phyloP scores from a whole-genome alignment of 1,140 invertebrate genomes.

The Drosophila dunni region DNA sequence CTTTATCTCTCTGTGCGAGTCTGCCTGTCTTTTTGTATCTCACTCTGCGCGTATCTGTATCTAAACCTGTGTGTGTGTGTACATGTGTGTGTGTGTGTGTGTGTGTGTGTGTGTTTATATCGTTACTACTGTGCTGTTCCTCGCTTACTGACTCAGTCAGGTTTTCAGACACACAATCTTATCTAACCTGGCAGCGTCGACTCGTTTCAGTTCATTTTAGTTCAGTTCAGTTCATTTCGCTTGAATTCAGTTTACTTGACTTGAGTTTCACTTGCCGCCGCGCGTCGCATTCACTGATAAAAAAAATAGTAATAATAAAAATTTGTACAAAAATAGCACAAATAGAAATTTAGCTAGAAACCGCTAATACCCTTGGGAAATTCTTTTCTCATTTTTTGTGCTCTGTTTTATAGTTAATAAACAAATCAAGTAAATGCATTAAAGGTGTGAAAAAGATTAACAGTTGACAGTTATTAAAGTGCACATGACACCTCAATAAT shows the following conservation, averaged over 20 bases:
- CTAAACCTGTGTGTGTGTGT: constrained; percentile 15
- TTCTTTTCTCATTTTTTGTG: background rate
- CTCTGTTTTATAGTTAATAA: constrained; percentile 1
- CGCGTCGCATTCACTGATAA: constrained; percentile 60
- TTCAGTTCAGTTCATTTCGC: constrained; percentile 18
- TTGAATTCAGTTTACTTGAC: constrained; percentile 27
- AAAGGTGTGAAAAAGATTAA: constrained; percentile 1
- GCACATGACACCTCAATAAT: too few species aligned
- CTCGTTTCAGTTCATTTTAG: constrained; percentile 18
- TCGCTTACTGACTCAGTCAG: constrained; percentile 54
- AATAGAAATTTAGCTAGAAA: constrained; percentile 7
- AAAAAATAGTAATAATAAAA: constrained; percentile 33
- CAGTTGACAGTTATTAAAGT: too few species aligned
- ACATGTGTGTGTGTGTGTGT: constrained; percentile 4
- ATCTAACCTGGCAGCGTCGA: constrained; percentile 74
- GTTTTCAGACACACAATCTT: constrained; percentile 81
- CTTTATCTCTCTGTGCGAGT: constrained; percentile 12
- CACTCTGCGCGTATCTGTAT: constrained; percentile 11
- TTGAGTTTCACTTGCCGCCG: constrained; percentile 75
- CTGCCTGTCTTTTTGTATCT: constrained; percentile 1
- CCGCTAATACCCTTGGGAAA: constrained; percentile 12
- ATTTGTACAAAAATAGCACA: constrained; percentile 1
- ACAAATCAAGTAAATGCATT: background rate
- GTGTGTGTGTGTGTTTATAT: constrained; percentile 35
- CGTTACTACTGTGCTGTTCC: constrained; percentile 45